Percentiles rank a stretch among this genome's conserved stretches.
Conservation (phyloP, 2,797 vertebrate species). For the Melopsittacus undulatus region DNA sequence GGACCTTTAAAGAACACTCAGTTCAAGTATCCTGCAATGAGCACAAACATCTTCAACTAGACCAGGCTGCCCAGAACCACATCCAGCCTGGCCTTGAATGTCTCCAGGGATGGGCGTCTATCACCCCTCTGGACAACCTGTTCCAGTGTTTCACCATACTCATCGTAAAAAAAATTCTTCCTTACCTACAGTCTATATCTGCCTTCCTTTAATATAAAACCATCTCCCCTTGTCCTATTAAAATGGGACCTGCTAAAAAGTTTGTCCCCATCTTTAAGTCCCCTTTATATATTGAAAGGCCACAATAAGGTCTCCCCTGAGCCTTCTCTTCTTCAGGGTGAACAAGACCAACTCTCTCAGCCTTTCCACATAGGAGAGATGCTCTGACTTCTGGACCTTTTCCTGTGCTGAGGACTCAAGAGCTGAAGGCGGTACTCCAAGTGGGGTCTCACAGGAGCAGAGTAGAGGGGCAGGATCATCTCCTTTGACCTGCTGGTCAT, state of each 20-base stretch:
- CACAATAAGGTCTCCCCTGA: background rate
- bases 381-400: fast-evolving
- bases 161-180: background rate
- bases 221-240: background rate
- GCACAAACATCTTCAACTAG: background rate
- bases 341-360: background rate
- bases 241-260: background rate
- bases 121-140: background rate
- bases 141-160: background rate
- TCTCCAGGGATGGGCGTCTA: background rate
- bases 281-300: background rate
- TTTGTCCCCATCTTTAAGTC: background rate
- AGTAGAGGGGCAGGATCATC: background rate
- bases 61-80: background rate
- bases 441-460: background rate
- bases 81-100: background rate
- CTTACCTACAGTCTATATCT: background rate
- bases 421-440: background rate
- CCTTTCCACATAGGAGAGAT: background rate
- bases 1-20: background rate
- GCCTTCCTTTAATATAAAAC: background rate
- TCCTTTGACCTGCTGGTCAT: fast-evolving
- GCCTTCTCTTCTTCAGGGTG: background rate
- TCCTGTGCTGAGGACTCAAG: background rate
- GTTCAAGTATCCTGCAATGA: background rate